Evolutionary conservation across 2,797 vertebrate genomes (phyloP).

Genomic region (Enteromius anoplus): DNA sequence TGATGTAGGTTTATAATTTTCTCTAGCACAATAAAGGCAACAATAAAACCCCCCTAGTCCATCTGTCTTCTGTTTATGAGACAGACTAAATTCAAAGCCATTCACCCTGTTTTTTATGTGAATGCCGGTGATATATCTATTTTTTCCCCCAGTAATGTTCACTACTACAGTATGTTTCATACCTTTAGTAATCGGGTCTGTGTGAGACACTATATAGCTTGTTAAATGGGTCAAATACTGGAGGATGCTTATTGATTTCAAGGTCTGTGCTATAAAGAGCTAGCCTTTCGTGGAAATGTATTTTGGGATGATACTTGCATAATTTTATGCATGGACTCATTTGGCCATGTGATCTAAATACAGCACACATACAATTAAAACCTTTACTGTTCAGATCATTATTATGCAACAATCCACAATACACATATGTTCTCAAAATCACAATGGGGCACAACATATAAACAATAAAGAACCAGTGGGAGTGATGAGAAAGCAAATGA

Average conservation of each 20-base stretch:
- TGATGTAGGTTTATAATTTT: not conserved
- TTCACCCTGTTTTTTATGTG: conserved; percentile 2
- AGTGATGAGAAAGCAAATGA: not conserved
- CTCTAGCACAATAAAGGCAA: not conserved
- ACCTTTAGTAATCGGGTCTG: not conserved
- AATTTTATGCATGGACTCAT: not conserved
- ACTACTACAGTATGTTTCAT: not conserved
- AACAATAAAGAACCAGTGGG: not conserved
- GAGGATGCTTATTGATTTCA: conserved; percentile 37
- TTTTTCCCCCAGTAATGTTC: not conserved
- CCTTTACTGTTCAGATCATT: not conserved
- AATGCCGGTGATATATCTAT: not conserved
- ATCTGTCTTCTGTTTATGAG: conserved; percentile 13
- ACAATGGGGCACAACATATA: not conserved
- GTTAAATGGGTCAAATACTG: conserved; percentile 44
- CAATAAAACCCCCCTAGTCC: not conserved
- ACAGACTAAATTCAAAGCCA: conserved; percentile 14
- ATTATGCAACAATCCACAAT: not conserved
- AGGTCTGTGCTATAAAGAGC: conserved; percentile 3
- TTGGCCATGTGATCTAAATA: not conserved
- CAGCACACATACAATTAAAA: not conserved
- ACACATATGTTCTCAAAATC: not conserved
- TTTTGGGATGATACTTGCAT: not conserved
- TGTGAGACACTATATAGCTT: conserved; percentile 23
- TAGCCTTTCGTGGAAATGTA: not conserved